Percentiles rank a stretch among this genome's conserved stretches.
phyloP scores from a whole-genome alignment of 2,797 vertebrate genomes.

The Hyperoplus immaculatus region DNA sequence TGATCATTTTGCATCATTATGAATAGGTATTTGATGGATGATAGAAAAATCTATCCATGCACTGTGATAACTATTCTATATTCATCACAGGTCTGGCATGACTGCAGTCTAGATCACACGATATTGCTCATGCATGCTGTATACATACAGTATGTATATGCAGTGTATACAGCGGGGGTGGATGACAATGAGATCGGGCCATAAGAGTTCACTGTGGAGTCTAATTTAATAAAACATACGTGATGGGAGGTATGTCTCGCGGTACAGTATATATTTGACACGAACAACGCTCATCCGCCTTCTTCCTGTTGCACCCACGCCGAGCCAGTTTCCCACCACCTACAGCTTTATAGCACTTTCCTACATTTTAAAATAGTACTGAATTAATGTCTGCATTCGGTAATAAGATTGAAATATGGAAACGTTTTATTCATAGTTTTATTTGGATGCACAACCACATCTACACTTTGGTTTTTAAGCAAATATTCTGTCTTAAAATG shows the following conservation, averaged over 20 bases:
- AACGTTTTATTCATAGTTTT: neutral
- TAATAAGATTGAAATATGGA: neutral
- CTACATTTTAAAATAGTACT: neutral
- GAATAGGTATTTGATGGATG: neutral
- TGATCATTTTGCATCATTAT: neutral
- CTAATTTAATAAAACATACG: slow-evolving; percentile 15
- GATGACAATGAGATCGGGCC: slow-evolving; percentile 1
- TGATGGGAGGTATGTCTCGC: neutral
- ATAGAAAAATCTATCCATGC: neutral
- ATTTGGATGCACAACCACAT: neutral
- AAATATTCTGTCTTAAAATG: neutral
- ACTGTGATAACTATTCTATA: slow-evolving; percentile 6
- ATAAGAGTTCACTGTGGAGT: neutral
- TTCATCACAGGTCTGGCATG: slow-evolving; percentile 6
- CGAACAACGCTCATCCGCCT: neutral
- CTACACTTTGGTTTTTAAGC: neutral
- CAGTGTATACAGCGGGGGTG: neutral
- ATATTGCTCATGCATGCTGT: neutral
- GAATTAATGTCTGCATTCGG: neutral
- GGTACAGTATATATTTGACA: neutral
- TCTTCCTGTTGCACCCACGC: neutral
- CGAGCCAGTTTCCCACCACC: slow-evolving; percentile 1
- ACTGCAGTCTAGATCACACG: neutral
- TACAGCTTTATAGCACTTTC: neutral
- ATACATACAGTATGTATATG: neutral